Percentiles rank a stretch among this genome's conserved stretches.
Evolutionary conservation across 2,888 invertebrate species (phyloP).

Genomic region (Drosophila stalkeri): DNA sequence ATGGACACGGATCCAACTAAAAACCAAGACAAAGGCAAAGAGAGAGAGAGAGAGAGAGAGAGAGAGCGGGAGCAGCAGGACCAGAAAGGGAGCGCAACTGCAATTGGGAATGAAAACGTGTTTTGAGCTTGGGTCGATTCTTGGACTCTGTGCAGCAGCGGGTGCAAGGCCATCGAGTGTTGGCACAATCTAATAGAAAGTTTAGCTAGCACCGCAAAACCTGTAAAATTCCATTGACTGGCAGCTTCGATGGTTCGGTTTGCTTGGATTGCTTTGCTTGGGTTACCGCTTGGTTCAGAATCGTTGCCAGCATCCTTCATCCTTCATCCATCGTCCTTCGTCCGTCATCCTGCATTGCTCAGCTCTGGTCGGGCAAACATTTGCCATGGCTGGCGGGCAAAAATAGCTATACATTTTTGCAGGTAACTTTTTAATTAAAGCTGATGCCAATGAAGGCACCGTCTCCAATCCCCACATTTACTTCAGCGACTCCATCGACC

Average conservation of each 20-base stretch:
- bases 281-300: neutral
- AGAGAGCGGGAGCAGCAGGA: neutral
- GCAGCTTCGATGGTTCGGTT: constrained; percentile 41
- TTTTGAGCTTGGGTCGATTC: neutral
- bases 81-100: too few relatives aligned
- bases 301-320: neutral
- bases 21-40: constrained; percentile 2
- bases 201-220: constrained; percentile 49
- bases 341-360: neutral
- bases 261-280: constrained; percentile 4
- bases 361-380: constrained; percentile 43
- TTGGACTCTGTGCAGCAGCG: constrained; percentile 26
- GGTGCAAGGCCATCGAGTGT: constrained; percentile 51
- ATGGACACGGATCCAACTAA: constrained; percentile 34
- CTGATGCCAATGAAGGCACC: constrained; percentile 50
- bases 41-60: neutral
- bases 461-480: neutral
- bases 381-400: constrained; percentile 56
- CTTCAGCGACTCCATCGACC: constrained; percentile 5
- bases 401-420: constrained; percentile 68
- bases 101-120: constrained; percentile 2
- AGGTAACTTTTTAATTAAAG: constrained; percentile 78
- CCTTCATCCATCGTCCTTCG: neutral
- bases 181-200: constrained; percentile 54
- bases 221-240: constrained; percentile 68